Base-by-base conservation (phyloP, 2,888 invertebrate species). In the Drosophila silvestris region DNA sequence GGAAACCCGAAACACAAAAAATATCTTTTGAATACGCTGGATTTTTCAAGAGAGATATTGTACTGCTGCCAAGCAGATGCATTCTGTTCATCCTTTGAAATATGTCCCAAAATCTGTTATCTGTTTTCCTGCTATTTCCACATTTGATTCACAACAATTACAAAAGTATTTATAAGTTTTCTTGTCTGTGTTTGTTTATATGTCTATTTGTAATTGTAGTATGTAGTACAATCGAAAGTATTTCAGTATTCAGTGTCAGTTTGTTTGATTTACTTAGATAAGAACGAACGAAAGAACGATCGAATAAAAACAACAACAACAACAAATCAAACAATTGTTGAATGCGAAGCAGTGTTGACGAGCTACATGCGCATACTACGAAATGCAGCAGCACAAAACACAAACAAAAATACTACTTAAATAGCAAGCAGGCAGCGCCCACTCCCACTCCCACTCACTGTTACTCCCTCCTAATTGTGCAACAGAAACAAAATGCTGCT, bases 261-360 rank as follows among this genome's bases (percentile, higher is more conserved):
- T 76, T 76, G 60, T 66, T 66, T 73, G 64, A 35, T 72, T 62
- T 33, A 61, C n/a, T 70, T 76, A 53, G 70, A 73, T 72, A 77
- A 74, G 14, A 51, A 7, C 22, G n/a, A n/a, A 12, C 44, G n/a
- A 47, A 52, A 16, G 19, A 32, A 26, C 16, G 32, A 16, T 33
- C 32, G 14, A 50, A 26, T 26, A 26, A 26, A 26, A 26, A 12
- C 30, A 47, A 44, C 22, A 7, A 22, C 14, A 44, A n/a, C 12
- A 6, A 44, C 14, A 14, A 47, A 28, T 9, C 47, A 26, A 14
- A 26, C 39, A 58, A 30, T 19, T 30, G 41, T 41, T 58, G 30
- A 44, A 30, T 41, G 37, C 56, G 19, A 12, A 28, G n/a, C 26
- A 26, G 28, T 37, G 19, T 39, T 54, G 28, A 16, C 33, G 9